phyloP scores from a whole-genome alignment of 1,140 invertebrate genomes.

The Papilio machaon region DNA sequence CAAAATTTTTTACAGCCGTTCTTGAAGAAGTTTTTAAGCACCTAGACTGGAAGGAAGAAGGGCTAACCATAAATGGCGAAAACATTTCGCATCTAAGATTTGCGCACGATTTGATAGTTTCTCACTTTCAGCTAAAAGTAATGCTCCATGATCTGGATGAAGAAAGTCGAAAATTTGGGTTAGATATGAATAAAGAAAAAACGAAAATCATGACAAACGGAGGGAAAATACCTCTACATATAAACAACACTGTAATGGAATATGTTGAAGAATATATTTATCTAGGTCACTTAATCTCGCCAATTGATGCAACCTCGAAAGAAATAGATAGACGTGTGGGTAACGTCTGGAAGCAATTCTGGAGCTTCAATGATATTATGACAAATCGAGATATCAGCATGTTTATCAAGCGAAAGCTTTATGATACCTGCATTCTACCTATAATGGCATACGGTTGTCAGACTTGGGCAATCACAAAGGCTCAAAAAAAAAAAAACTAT shows the following conservation, averaged over 20 bases:
- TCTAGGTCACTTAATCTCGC: no score
- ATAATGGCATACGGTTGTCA: neutral
- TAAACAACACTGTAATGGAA: neutral
- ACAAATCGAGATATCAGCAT: no score
- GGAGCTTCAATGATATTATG: no score
- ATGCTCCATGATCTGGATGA: neutral
- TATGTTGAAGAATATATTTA: neutral
- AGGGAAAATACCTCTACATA: neutral
- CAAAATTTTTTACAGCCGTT: no score
- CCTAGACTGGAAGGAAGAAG: no score
- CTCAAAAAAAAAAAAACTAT: no score
- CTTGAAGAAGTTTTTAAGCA: no score
- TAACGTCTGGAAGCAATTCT: no score
- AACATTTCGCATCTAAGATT: no score
- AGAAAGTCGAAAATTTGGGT: neutral
- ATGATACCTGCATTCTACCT: neutral
- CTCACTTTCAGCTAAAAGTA: neutral
- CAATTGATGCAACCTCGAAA: no score
- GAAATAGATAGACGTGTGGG: no score
- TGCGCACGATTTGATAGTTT: neutral
- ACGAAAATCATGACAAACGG: neutral
- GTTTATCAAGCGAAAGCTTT: neutral
- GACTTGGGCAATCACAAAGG: neutral
- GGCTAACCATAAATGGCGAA: no score
- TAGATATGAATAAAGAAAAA: neutral